Evolutionary conservation across 64 coral and sea anemone genomes (phyloP).

Genomic region (Catalaphyllia jardinei): DNA sequence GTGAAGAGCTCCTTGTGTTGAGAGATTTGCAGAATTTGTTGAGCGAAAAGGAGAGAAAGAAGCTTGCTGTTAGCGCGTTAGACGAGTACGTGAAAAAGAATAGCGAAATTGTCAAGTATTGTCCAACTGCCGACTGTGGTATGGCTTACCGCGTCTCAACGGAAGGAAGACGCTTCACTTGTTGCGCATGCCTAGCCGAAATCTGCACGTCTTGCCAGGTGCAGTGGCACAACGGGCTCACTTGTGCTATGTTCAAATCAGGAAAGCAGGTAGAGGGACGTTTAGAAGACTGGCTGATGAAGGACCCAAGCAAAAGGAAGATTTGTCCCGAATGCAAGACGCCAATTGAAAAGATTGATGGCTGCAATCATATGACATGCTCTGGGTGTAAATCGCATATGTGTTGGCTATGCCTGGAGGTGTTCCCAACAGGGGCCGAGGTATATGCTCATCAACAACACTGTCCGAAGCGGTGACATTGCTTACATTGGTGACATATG

Average conservation of each 20-base stretch:
- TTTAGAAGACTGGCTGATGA: slow-evolving; percentile 69
- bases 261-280: slow-evolving; percentile 55
- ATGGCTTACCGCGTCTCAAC: slow-evolving; percentile 78
- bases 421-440: neutral
- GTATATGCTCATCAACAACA: slow-evolving; percentile 69
- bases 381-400: slow-evolving; percentile 50
- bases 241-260: slow-evolving; percentile 67
- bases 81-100: slow-evolving; percentile 16
- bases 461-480: slow-evolving; percentile 34
- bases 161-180: slow-evolving; percentile 54
- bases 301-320: slow-evolving; percentile 63
- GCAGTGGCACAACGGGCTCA: slow-evolving; percentile 67
- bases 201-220: slow-evolving; percentile 76
- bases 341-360: slow-evolving; percentile 71
- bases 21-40: slow-evolving; percentile 63
- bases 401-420: slow-evolving; percentile 68
- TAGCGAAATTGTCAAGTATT: slow-evolving; percentile 63
- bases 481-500: too few species aligned
- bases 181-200: slow-evolving; percentile 52
- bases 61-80: slow-evolving; percentile 4
- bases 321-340: slow-evolving; percentile 55
- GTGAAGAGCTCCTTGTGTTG: slow-evolving; percentile 40
- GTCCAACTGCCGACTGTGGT: slow-evolving; percentile 73
- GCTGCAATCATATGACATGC: slow-evolving; percentile 84
- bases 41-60: slow-evolving; percentile 10